Evolutionary conservation across 2,888 invertebrate genomes (phyloP).

Genomic region (Drosophila nr. medialis): DNA sequence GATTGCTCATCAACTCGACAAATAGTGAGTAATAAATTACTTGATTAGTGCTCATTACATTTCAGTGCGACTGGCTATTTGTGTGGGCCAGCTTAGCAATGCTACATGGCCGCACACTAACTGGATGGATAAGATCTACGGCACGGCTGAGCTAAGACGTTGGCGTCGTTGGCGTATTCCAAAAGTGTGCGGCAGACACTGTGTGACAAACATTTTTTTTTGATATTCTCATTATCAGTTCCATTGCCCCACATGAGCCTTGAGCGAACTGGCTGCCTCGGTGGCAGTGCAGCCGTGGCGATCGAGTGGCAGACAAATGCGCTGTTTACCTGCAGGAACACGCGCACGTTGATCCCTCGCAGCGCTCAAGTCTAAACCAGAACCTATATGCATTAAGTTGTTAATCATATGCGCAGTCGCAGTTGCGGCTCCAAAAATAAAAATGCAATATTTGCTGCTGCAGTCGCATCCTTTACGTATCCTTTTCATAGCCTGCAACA

Average conservation of each 20-base stretch:
- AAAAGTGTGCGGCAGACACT: conserved; percentile 28
- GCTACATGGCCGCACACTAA: conserved; percentile 76
- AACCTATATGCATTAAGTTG: conserved; percentile 78
- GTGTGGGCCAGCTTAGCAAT: conserved; percentile 7
- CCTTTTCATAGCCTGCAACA: conserved; percentile 64
- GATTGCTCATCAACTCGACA: conserved; percentile 3
- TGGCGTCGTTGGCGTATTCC: conserved; percentile 28
- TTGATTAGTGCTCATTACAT: conserved; percentile 80
- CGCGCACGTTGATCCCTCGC: conserved; percentile 65
- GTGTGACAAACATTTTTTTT: conserved; percentile 66
- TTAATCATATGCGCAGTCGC: conserved; percentile 82
- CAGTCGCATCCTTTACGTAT: conserved; percentile 68
- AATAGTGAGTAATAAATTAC: conserved; percentile 61
- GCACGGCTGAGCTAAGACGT: conserved; percentile 42
- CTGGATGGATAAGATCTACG: conserved; percentile 74
- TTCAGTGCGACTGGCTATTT: conserved; percentile 40
- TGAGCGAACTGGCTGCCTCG: conserved; percentile 38
- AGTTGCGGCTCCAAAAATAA: conserved; percentile 22
- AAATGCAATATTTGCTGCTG: conserved; percentile 6
- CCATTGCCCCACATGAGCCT: conserved; percentile 40
- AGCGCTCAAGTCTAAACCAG: conserved; percentile 30
- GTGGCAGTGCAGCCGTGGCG: conserved; percentile 26
- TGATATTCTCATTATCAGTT: conserved; percentile 46
- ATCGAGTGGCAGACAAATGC: conserved; percentile 80
- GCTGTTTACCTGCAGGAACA: conserved; percentile 82